Conservation (phyloP, 2,888 invertebrate species). For the Drosophila bunnanda region DNA sequence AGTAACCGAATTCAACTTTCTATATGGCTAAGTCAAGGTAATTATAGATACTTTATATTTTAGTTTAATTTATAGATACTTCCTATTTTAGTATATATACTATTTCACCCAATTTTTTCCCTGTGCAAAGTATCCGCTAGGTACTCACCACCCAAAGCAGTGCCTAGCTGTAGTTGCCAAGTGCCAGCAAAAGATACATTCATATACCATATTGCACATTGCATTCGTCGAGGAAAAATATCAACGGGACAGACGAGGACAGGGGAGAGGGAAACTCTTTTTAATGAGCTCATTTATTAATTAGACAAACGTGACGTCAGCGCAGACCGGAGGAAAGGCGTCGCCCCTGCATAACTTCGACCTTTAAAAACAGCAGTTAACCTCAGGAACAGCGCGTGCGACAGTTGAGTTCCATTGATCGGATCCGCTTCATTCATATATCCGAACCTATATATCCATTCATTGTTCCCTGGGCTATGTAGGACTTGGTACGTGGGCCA, state of each 20-base stretch:
- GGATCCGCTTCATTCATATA: constrained; percentile 10
- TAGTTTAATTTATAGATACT: too few relatives aligned
- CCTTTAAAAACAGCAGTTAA: constrained; percentile 26
- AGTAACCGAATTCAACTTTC: too few relatives aligned
- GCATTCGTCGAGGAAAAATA: constrained; percentile 13
- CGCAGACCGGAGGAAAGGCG: neutral
- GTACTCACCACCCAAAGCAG: constrained; percentile 5
- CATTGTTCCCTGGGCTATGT: constrained; percentile 2
- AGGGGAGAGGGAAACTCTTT: constrained; percentile 4
- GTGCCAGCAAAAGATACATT: constrained; percentile 12
- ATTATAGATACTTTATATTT: too few relatives aligned
- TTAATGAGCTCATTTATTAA: constrained; percentile 75
- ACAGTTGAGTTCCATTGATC: constrained; percentile 32
- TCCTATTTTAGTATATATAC: too few relatives aligned
- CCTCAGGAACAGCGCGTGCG: constrained; percentile 53
- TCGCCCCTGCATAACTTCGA: constrained; percentile 4
- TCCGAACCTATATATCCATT: neutral
- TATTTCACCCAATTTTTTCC: neutral
- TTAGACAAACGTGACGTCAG: constrained; percentile 69
- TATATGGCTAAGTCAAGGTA: too few relatives aligned
- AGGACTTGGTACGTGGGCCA: constrained; percentile 53
- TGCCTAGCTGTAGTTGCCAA: constrained; percentile 4
- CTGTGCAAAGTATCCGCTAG: constrained; percentile 12
- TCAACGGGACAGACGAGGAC: neutral
- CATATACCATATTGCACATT: constrained; percentile 24